A percentile compares a stretch with the other conserved stretches of the same genome.
These are phyloP conservation scores for Scolopax mira DNA, from an alignment of 2,113 vertebrate genomes.

Conservation along the genomic window DNA sequence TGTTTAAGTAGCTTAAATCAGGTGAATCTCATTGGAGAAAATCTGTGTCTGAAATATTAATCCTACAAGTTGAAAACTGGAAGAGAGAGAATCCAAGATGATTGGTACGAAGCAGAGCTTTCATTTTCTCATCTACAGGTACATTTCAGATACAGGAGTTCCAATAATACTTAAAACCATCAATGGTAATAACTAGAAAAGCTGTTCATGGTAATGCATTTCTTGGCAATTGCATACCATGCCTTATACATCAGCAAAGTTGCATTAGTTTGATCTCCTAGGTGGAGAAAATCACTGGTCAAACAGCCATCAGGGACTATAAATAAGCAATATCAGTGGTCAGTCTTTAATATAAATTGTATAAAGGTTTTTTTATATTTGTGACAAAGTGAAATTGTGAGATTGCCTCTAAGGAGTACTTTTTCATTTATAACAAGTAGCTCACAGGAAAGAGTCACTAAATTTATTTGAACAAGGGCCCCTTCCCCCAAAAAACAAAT, in stretches of 20 bases:
- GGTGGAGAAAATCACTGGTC: background rate
- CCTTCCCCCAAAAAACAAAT: background rate
- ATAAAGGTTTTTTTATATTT: background rate
- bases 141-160: background rate
- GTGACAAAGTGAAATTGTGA: background rate
- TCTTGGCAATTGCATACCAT: background rate
- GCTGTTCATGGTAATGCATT: background rate
- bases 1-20: background rate
- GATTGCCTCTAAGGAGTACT: background rate
- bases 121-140: background rate
- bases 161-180: background rate
- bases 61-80: background rate
- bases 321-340: background rate
- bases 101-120: background rate
- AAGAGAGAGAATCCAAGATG: slow-evolving; percentile 5
- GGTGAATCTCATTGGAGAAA: background rate
- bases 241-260: background rate
- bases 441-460: background rate
- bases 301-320: background rate
- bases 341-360: background rate
- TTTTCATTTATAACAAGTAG: background rate
- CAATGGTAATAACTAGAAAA: background rate
- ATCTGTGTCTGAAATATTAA: background rate
- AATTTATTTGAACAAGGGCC: background rate
- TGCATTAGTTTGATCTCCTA: background rate